A percentile compares a stretch with the other conserved stretches of the same genome.
Conservation (phyloP, 2,888 invertebrate genomes). For the Drosophila quinaria region DNA sequence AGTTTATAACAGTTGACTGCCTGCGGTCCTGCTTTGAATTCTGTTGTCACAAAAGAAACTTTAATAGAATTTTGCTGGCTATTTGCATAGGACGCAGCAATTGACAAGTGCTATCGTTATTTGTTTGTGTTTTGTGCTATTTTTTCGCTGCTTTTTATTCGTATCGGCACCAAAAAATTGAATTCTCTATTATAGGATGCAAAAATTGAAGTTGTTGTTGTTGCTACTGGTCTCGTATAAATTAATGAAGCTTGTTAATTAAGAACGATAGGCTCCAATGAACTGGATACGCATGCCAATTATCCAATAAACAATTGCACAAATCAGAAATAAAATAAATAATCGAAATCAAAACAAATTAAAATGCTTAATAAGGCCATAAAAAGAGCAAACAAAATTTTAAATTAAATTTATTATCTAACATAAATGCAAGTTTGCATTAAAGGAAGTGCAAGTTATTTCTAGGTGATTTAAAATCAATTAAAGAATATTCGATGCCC, state of each 20-base stretch:
- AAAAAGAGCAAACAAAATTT: slow-evolving; percentile 19
- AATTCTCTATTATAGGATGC: slow-evolving; percentile 45
- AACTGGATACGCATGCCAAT: slow-evolving; percentile 67
- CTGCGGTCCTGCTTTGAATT: slow-evolving; percentile 55
- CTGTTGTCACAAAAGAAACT: slow-evolving; percentile 48
- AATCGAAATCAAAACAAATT: slow-evolving; percentile 3
- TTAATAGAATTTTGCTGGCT: slow-evolving; percentile 61
- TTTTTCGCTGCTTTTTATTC: slow-evolving; percentile 1
- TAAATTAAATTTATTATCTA: slow-evolving; percentile 18
- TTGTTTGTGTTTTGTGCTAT: slow-evolving; percentile 19
- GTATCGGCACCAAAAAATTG: slow-evolving; percentile 24
- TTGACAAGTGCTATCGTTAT: slow-evolving; percentile 51
- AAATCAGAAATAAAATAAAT: slow-evolving; percentile 4
- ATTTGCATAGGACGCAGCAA: slow-evolving; percentile 49
- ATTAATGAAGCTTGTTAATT: slow-evolving; percentile 65
- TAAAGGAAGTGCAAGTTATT: neutral
- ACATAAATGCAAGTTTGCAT: neutral
- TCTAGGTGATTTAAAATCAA: neutral
- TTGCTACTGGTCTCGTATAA: slow-evolving; percentile 36
- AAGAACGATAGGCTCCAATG: slow-evolving; percentile 66
- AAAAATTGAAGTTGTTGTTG: slow-evolving; percentile 13
- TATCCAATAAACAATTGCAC: slow-evolving; percentile 48
- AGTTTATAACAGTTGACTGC: slow-evolving; percentile 66
- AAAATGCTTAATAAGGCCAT: slow-evolving; percentile 38
- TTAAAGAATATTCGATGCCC: neutral